Conservation (phyloP, 2,113 vertebrate species). For the Aphelocoma coerulescens region DNA sequence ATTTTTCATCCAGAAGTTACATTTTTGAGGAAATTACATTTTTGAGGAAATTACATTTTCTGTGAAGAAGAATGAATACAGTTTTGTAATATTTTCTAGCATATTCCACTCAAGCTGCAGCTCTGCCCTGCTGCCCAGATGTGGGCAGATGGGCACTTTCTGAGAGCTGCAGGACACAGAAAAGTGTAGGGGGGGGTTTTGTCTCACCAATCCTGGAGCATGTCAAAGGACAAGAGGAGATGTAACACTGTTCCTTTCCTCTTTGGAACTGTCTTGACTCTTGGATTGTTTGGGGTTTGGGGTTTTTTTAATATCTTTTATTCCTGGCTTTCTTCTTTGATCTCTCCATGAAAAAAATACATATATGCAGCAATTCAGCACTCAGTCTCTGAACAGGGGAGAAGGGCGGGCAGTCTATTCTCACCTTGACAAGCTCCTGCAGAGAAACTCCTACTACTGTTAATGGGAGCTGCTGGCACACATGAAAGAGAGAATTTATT, state of each 20-base stretch:
- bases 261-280: not conserved
- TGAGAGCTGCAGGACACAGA: not conserved
- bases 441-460: not conserved
- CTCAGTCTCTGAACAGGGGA: not conserved
- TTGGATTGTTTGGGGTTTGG: not conserved
- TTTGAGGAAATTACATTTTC: not conserved
- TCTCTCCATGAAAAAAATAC: not conserved
- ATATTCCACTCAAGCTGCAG: not conserved
- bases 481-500: not conserved
- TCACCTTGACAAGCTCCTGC: not conserved
- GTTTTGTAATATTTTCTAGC: not conserved
- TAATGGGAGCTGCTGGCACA: not conserved
- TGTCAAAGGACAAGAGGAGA: not conserved
- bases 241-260: not conserved
- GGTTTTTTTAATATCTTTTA: not conserved
- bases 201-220: not conserved
- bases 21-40: not conserved
- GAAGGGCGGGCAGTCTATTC: not conserved
- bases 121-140: not conserved
- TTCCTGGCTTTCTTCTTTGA: not conserved
- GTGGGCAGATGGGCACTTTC: not conserved
- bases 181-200: rapidly evolving
- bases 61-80: rapidly evolving
- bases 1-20: not conserved
- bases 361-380: not conserved